Base-by-base conservation (phyloP, 2,797 vertebrate species). In the Semaprochilodus insignis region DNA sequence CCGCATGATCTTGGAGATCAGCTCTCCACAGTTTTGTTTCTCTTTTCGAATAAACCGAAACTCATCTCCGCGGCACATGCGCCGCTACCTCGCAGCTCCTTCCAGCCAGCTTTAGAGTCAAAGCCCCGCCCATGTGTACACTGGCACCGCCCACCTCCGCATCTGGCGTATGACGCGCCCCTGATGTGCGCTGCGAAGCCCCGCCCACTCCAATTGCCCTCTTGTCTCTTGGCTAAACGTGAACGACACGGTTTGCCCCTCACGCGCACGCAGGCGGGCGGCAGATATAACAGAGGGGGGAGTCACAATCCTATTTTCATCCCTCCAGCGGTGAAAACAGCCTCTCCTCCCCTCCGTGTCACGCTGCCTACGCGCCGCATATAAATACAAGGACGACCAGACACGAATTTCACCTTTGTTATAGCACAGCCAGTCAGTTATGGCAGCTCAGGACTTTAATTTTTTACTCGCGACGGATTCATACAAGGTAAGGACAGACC, bases 401-500 rank as follows among this genome's bases (percentile, higher is more conserved):
- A 54, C 57, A 60, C 23, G 34, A 27, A 70, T 60, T 84, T 84
- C 60, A 52, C 54, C 72, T 86, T 80, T 75, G 78, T 66, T 21
- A 16, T 34, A 36, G 17, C 54, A 44, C 34, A 11, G 59, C n/a
- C 14, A 2, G 60, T 83, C 69, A 88, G 90, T 88, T 83, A 95
- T 95, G 95, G 93, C 93, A 91, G 89, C 92, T 1, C 88, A 88
- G 65, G 94, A 94, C 80, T 95, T 95, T 87, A 95, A 95, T 90
- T 87, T 95, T 75, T 86, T 95, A 85, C 91, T 95, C 0, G 94
- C 94, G 13, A 95, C 94, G 34, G 94, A 95, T 81, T 95, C 95
- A 0, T 94, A 95, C 85, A 95, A 95, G 93, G 95, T 95, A 88
- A 91, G 91, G 69, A 17, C 17, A 21, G 25, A n/a, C 25, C 31